phyloP scores from a whole-genome alignment of 2,113 vertebrate genomes.

The Ondatra zibethicus region DNA sequence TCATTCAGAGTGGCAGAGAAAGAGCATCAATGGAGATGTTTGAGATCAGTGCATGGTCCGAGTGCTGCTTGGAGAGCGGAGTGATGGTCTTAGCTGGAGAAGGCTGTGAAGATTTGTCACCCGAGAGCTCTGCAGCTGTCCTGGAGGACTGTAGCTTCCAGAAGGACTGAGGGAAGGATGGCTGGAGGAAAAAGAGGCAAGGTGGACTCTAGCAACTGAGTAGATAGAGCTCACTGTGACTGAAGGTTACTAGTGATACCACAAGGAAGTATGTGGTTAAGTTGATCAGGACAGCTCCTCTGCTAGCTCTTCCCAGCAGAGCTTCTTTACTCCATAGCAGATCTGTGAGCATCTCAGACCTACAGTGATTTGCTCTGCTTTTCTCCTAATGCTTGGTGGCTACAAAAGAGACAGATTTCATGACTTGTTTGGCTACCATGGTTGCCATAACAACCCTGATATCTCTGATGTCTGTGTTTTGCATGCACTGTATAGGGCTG shows the following conservation, averaged over 20 bases:
- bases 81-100: neutral
- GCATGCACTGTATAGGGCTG: neutral
- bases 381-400: neutral
- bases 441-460: neutral
- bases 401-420: neutral
- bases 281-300: neutral
- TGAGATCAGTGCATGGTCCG: neutral
- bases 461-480: no score
- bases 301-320: neutral
- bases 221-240: neutral
- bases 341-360: neutral
- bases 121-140: neutral
- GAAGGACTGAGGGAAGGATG: neutral
- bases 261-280: neutral
- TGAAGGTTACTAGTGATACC: neutral
- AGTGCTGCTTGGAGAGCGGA: neutral
- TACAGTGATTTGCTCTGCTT: neutral
- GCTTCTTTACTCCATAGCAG: neutral
- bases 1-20: neutral
- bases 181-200: neutral
- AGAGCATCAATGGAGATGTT: accelerated
- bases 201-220: neutral
- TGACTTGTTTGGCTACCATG: no score
- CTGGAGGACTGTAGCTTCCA: neutral
- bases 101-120: neutral